These are phyloP conservation scores for Xestia xanthographa DNA, from an alignment of 2,888 invertebrate species.

Conservation along the genomic window DNA sequence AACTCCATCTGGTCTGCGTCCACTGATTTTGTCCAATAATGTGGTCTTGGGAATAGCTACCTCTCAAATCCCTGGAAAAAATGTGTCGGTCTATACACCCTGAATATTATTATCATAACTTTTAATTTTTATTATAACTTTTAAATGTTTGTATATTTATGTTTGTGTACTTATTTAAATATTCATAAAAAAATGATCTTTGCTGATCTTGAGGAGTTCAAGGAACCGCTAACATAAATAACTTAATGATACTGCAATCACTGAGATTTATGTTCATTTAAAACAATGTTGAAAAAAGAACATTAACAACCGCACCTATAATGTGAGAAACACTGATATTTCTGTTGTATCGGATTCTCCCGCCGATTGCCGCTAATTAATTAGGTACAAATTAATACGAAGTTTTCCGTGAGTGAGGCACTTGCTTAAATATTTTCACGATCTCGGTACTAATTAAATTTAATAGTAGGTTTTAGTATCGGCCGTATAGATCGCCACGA, in stretches of 20 bases:
- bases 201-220: conserved; percentile 49
- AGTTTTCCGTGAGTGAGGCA: neutral
- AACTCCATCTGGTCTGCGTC: too few relatives aligned
- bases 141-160: too few relatives aligned
- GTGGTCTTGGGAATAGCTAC: too few relatives aligned
- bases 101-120: too few relatives aligned
- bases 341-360: neutral
- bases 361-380: neutral
- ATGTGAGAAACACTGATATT: neutral
- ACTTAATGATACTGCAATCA: neutral
- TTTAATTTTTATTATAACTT: too few relatives aligned
- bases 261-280: conserved; percentile 14
- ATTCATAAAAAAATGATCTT: neutral
- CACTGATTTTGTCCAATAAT: too few relatives aligned
- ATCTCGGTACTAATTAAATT: neutral
- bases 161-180: neutral
- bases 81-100: too few relatives aligned
- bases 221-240: conserved; percentile 23
- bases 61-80: too few relatives aligned
- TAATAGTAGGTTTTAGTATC: neutral
- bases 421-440: neutral
- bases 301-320: neutral
- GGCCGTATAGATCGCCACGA: conserved; percentile 12
- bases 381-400: neutral
- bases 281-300: conserved; percentile 8